phyloP scores from a whole-genome alignment of 2,113 vertebrate genomes.

The Sciurus niger region DNA sequence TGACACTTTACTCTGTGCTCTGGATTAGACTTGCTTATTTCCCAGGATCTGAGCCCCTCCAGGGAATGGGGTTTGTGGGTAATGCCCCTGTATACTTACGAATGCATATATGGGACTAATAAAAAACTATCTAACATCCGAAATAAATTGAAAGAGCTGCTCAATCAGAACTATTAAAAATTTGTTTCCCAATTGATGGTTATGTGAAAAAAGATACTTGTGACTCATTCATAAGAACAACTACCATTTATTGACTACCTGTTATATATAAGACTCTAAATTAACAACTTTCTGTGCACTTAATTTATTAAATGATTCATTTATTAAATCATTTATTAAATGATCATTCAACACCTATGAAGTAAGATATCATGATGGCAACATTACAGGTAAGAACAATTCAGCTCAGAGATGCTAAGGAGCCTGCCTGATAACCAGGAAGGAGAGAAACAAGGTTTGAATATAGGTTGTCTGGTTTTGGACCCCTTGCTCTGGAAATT shows the following conservation, averaged over 20 bases:
- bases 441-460: not conserved
- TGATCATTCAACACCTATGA: not conserved
- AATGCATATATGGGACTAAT: not conserved
- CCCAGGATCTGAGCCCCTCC: not conserved
- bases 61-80: accelerated
- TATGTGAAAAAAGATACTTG: not conserved
- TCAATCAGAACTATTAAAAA: not conserved
- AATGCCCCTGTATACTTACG: not conserved
- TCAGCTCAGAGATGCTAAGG: not conserved
- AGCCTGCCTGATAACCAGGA: not conserved
- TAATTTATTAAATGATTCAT: not conserved
- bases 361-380: not conserved
- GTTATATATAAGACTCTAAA: not conserved
- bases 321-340: not conserved
- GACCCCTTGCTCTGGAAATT: not conserved
- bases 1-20: not conserved
- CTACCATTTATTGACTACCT: not conserved
- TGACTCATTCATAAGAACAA: not conserved
- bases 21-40: not conserved
- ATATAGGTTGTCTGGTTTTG: not conserved
- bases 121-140: not conserved
- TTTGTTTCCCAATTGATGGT: not conserved
- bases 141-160: not conserved
- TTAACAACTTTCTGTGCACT: not conserved
- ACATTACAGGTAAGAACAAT: not conserved